Evolutionary conservation across 2,888 invertebrate species (phyloP), one percentile per base, ranked within the genome.

Genomic region (Bhutanitis thaidina): DNA sequence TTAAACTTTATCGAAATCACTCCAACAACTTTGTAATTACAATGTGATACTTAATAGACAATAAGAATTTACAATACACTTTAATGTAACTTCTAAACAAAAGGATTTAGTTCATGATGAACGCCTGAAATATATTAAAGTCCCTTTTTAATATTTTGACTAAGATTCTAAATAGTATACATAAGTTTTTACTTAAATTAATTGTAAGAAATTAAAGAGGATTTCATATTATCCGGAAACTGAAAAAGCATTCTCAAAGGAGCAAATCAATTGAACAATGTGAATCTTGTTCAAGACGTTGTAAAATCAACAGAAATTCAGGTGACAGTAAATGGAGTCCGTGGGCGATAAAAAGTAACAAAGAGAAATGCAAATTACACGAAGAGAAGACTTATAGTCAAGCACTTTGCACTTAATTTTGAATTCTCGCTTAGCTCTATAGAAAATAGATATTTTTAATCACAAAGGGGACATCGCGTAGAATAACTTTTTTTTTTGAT

Each of bases 281-380:
- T 32, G 30, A 47, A 47, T 27, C 25, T 34, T 30, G 39, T 47
- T 34, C 14, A 9, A 16, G 29, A 13, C 5, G n/a, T 3, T 7
- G 25, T 27, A 41, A 16, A 48, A 41, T 35, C 12, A 40, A 35
- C 34, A 48, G 10, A 41, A 29, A 36, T 25, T 15, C 36, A 48
- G 36, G 41, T 29, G 7, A 13, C n/a, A 25, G 34, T 15, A 40
- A 34, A 35, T 29, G 39, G 1, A 46, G 20, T 7, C 30, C 16
- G 7, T 20, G 32, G 10, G 10, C 15, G 45, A 38, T 5, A 3
- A 14, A 16, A 29, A 46, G 29, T 30, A 20, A 14, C 39, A 34
- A 39, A 40, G 39, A 29, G 29, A 48, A 41, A 41, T 41, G 41
- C 29, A 36, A 41, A 48, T 47, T 48, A 41, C 14, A 35, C 35